Evolutionary conservation across 2,888 invertebrate species (phyloP), one percentile per base, ranked within the genome.

Genomic region (Dynastes hyllus): DNA sequence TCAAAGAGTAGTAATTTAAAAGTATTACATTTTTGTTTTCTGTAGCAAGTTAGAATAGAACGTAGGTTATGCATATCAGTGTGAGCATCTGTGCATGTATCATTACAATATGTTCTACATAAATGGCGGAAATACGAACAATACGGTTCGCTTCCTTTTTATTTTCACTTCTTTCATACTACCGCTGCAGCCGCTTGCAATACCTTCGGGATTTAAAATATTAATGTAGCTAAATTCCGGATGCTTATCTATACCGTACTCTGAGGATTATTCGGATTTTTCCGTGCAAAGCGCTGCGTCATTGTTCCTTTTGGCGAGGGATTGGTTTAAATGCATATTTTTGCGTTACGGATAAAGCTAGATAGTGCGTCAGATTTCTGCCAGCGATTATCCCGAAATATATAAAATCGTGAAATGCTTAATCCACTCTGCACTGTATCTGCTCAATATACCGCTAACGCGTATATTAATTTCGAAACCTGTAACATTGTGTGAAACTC

Each of bases 201-300:
- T 66, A 45, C 66, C 40, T 66, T 4, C 13, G 66, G 45, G 66
- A 66, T 66, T 66, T 66, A 66, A 66, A 66, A 66, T 66, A 66
- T 66, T 45, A 66, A 66, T 45, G 66, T 40, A 66, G 66, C 45
- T 66, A 66, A 66, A 66, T 66, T 66, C 66, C 45, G 66, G 66
- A 45, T 66, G 66, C 16, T 66, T 66, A 40, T 66, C 66, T 66
- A 66, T 66, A 66, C 66, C 9, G 45, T 45, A 22, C 66, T 66
- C 45, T 40, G 16, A 66, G 66, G 22, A 66, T 66, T 66, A 66
- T 45, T 37, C 45, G 66, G 66, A 66, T 66, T 66, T 66, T 45
- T 66, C 66, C 45, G 16, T 40, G 16, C 40, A 16, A 66, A 45
- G 16, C 45, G 2, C 22, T 22, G 16, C 45, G 0, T 40, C 11